Percentiles rank a stretch among this genome's conserved stretches.
phyloP scores from a whole-genome alignment of 2,888 invertebrate species.

The Dendrolimus pini region DNA sequence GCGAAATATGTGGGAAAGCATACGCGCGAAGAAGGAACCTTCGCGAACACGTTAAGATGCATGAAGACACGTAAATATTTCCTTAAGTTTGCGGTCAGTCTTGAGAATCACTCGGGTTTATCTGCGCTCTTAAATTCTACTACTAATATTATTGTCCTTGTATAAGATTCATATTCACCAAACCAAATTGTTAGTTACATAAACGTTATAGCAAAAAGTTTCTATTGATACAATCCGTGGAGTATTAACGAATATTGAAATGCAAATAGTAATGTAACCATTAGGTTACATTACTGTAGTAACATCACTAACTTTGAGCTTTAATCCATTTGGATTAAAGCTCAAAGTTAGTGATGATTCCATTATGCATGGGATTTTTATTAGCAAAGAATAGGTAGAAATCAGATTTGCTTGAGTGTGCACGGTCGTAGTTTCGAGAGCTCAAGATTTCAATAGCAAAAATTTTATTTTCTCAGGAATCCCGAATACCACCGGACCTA shows the following conservation, averaged over 20 bases:
- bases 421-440: background rate
- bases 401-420: background rate
- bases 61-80: conserved; percentile 24
- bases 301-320: too few species aligned
- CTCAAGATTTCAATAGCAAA: conserved; percentile 12
- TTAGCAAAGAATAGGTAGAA: background rate
- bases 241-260: too few species aligned
- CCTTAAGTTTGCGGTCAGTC: conserved; percentile 34
- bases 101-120: conserved; percentile 27
- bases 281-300: too few species aligned
- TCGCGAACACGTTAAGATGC: conserved; percentile 38
- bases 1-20: conserved; percentile 60
- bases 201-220: too few species aligned
- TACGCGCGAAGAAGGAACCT: conserved; percentile 50
- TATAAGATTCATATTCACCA: too few species aligned
- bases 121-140: conserved; percentile 23
- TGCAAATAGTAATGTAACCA: too few species aligned
- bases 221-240: too few species aligned
- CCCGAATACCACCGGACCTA: conserved; percentile 23
- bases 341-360: too few species aligned
- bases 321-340: too few species aligned
- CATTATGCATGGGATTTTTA: background rate
- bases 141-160: background rate
- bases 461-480: conserved; percentile 27
- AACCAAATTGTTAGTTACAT: too few species aligned